Evolutionary conservation across 2,113 vertebrate species (phyloP).

Genomic region (Hemicordylus capensis): DNA sequence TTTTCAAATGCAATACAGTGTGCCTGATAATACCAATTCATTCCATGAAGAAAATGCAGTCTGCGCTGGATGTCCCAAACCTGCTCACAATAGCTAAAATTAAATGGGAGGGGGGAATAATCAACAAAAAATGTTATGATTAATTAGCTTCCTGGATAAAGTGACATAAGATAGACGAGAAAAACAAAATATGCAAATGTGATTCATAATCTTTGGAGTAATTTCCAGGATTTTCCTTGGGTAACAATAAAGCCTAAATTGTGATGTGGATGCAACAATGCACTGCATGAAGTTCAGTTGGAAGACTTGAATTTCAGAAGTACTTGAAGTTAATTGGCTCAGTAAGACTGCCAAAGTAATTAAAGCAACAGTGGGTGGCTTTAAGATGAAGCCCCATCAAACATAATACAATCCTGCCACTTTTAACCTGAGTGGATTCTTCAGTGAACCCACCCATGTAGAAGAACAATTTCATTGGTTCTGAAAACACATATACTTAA

Average conservation of each 20-base stretch:
- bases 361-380: conserved; percentile 65
- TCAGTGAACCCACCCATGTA: conserved; percentile 51
- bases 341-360: conserved; percentile 65
- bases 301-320: conserved; percentile 59
- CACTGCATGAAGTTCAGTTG: conserved; percentile 40
- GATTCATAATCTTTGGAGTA: conserved; percentile 31
- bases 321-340: conserved; percentile 65
- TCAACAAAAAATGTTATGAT: background rate
- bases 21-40: background rate
- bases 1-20: background rate
- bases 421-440: conserved; percentile 49
- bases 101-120: conserved; percentile 29
- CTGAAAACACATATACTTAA: conserved; percentile 12
- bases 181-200: conserved; percentile 35
- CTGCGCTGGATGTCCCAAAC: background rate
- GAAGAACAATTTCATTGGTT: conserved; percentile 24
- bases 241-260: conserved; percentile 61
- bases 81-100: background rate
- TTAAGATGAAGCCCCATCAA: conserved; percentile 59
- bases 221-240: conserved; percentile 51
- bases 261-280: conserved; percentile 36
- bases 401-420: conserved; percentile 51
- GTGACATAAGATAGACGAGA: fast-evolving
- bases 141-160: conserved; percentile 20
- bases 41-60: background rate